phyloP scores from a whole-genome alignment of 2,888 invertebrate species.

The Cylloceria caligata region DNA sequence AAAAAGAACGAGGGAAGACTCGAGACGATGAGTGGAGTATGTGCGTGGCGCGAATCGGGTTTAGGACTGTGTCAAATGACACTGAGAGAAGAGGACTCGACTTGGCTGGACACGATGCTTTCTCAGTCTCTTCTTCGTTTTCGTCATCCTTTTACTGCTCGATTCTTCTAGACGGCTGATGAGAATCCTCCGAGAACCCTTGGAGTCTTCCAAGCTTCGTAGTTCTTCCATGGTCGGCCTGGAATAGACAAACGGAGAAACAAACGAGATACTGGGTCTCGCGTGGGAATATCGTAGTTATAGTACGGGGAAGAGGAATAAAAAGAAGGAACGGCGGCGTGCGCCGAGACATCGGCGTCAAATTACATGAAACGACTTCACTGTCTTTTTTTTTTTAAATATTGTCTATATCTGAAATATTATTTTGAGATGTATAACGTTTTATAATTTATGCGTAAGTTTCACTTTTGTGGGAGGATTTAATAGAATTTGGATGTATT shows the following conservation, averaged over 20 bases:
- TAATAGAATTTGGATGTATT: no score
- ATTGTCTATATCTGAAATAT: neutral
- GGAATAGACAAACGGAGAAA: conserved; percentile 55
- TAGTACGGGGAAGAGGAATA: conserved; percentile 65
- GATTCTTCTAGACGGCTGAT: conserved; percentile 53
- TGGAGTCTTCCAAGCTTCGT: conserved; percentile 48
- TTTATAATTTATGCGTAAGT: no score
- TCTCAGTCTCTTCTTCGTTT: conserved; percentile 41
- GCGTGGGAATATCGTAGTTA: conserved; percentile 71
- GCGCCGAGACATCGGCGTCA: conserved; percentile 71
- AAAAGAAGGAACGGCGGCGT: conserved; percentile 74
- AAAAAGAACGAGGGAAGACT: conserved; percentile 56
- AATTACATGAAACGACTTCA: conserved; percentile 77
- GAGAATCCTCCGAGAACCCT: conserved; percentile 60
- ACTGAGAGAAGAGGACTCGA: conserved; percentile 70
- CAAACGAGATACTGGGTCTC: conserved; percentile 79
- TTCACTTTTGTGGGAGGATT: no score
- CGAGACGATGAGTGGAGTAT: conserved; percentile 59
- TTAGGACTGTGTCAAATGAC: conserved; percentile 84
- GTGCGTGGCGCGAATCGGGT: conserved; percentile 82
- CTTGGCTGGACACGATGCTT: conserved; percentile 53
- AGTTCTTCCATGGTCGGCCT: conserved; percentile 47
- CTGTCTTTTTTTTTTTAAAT: conserved; percentile 50
- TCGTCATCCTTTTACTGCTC: conserved; percentile 55
- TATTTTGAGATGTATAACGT: neutral